Percentiles rank a stretch among this genome's conserved stretches.
These are phyloP conservation scores for Laothoe populi DNA, from an alignment of 2,888 invertebrate species.

Conservation along the genomic window DNA sequence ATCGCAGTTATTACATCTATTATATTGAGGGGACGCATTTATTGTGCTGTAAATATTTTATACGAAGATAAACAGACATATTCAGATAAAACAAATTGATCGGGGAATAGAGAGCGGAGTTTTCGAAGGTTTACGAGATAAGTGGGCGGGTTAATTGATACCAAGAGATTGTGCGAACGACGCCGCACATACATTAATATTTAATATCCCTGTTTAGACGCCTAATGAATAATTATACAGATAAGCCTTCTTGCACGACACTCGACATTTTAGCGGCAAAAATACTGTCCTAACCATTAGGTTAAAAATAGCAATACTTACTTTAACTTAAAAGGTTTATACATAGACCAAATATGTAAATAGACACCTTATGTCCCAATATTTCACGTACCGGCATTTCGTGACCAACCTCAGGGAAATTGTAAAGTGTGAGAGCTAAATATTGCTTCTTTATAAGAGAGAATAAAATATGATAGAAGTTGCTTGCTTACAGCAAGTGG, in stretches of 20 bases:
- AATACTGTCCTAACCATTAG: not conserved
- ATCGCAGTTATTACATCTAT: constrained; percentile 74
- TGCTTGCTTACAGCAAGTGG: too few species aligned
- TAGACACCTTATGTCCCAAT: too few species aligned
- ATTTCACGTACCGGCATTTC: too few species aligned
- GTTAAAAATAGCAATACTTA: not conserved
- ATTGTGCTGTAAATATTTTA: constrained; percentile 83
- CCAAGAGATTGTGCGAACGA: constrained; percentile 71
- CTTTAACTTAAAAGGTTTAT: too few species aligned
- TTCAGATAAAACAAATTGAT: constrained; percentile 81
- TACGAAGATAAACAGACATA: constrained; percentile 69
- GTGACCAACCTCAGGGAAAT: too few species aligned
- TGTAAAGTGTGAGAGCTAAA: too few species aligned
- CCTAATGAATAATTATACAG: constrained; percentile 61
- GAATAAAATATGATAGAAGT: too few species aligned
- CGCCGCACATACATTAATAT: constrained; percentile 69
- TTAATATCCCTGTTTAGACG: constrained; percentile 62
- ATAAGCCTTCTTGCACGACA: constrained; percentile 47
- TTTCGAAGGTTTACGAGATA: constrained; percentile 68
- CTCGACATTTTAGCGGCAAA: not conserved
- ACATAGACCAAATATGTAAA: too few species aligned
- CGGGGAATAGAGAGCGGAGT: constrained; percentile 60
- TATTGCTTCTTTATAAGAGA: too few species aligned
- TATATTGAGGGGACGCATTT: constrained; percentile 72
- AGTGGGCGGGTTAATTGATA: constrained; percentile 78